Base-by-base conservation (phyloP, 2,113 vertebrate species). In the Megalops atlanticus region DNA sequence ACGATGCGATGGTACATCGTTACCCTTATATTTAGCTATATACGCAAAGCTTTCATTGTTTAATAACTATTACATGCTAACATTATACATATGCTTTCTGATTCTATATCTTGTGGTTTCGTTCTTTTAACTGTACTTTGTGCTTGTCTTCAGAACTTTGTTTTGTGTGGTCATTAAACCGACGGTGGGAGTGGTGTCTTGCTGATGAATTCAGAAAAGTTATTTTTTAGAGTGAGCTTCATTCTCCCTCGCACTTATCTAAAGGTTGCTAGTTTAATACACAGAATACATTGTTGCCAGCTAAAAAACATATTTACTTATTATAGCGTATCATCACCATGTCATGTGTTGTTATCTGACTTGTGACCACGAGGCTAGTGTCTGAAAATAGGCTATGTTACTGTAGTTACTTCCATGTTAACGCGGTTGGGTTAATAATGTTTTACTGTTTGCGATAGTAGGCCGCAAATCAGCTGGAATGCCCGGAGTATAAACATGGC, bases 391-490 rank as follows among this genome's bases (percentile, higher is more conserved):
- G 10, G 39, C 36, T 1, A 31, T 31, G n/a, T 76, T 3, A 41
- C 21, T 36, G 21, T 78, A 16, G 38, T 54, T 43, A 11, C 27
- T 68, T 49, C 76, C 33, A 27, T 77, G 27, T 18, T 1, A 43
- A 14, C 15, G 31, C 75, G 36, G 36, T 24, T 41, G 24, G 4
- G 36, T 18, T 39, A 24, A 2, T n/a, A n/a, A n/a, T n/a, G n/a
- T 15, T 11, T 6, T 24, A 1, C 16, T 39, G 15, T 74, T 8
- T 68, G 54, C 21, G 39, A 68, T 70, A 35, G 24, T 64, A 81
- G 83, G 83, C 83, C 83, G 54, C 83, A 49, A 31, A 74, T 64
- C 71, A 58, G 77, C 80, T 52, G 80, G 77, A 78, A 70, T 52
- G 54, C 76, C 76, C 83, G 11, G 80, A 72, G 69, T 58, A 15